These are phyloP conservation scores for Xenus cinereus DNA, from an alignment of 2,113 vertebrate species.

Conservation along the genomic window DNA sequence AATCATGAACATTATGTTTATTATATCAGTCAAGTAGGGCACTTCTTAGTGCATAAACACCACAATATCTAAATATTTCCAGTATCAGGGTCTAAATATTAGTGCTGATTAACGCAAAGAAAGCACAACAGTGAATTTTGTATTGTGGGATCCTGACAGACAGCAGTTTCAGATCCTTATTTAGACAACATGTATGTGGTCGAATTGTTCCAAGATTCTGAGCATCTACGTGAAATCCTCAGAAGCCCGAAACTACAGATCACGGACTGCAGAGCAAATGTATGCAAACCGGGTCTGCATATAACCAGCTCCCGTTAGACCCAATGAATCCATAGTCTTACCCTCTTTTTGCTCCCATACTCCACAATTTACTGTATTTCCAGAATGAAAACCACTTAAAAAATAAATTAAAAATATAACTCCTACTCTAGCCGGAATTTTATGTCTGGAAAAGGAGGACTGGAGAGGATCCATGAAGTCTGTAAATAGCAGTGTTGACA, in stretches of 20 bases:
- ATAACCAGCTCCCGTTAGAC: background rate
- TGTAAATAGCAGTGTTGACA: background rate
- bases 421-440: background rate
- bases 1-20: background rate
- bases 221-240: background rate
- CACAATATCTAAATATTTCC: background rate
- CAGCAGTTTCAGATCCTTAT: background rate
- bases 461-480: background rate
- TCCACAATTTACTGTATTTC: background rate
- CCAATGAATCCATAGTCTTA: background rate
- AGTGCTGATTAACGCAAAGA: background rate
- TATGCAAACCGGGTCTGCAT: background rate
- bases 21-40: background rate
- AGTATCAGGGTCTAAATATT: background rate
- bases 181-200: background rate
- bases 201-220: background rate
- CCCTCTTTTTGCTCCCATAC: background rate
- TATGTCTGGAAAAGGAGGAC: background rate
- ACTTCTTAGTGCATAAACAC: background rate
- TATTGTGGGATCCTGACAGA: background rate
- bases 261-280: background rate
- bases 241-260: background rate
- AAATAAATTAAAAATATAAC: background rate
- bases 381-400: background rate
- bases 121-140: background rate